phyloP scores from a whole-genome alignment of 2,888 invertebrate species.

The Hartigia nigra region DNA sequence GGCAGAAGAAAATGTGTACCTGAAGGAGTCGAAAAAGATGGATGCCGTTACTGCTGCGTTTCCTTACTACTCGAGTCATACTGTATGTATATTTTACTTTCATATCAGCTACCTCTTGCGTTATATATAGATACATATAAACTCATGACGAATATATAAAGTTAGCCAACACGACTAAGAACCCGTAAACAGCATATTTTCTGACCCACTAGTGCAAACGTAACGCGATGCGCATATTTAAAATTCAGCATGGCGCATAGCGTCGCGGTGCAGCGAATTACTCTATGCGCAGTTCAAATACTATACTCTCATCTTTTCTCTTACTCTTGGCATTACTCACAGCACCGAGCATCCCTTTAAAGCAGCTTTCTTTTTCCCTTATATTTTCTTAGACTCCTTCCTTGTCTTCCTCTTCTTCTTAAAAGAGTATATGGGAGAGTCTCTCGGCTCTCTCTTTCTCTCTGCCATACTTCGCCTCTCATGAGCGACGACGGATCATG shows the following conservation, averaged over 20 bases:
- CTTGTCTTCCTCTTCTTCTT: neutral
- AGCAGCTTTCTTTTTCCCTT: neutral
- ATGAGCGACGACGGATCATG: neutral
- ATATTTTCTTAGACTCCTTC: neutral
- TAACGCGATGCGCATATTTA: slow-evolving; percentile 49
- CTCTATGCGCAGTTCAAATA: slow-evolving; percentile 24
- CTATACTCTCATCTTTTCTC: slow-evolving; percentile 1
- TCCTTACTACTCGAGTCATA: neutral
- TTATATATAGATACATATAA: neutral
- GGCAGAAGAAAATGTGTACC: neutral
- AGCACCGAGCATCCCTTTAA: neutral
- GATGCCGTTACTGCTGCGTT: neutral
- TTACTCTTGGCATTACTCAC: neutral
- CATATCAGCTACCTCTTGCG: neutral
- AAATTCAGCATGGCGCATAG: slow-evolving; percentile 42
- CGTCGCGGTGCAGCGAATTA: slow-evolving; percentile 36
- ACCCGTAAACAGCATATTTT: slow-evolving; percentile 55
- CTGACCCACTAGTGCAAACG: slow-evolving; percentile 51
- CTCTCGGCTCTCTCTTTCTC: neutral
- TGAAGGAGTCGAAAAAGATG: neutral
- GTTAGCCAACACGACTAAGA: slow-evolving; percentile 5
- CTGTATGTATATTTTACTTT: neutral
- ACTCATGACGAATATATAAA: neutral
- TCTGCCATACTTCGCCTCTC: neutral
- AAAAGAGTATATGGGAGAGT: neutral